These are phyloP conservation scores for Alfaro cultratus DNA, from an alignment of 2,797 vertebrate species.

Conservation along the genomic window DNA sequence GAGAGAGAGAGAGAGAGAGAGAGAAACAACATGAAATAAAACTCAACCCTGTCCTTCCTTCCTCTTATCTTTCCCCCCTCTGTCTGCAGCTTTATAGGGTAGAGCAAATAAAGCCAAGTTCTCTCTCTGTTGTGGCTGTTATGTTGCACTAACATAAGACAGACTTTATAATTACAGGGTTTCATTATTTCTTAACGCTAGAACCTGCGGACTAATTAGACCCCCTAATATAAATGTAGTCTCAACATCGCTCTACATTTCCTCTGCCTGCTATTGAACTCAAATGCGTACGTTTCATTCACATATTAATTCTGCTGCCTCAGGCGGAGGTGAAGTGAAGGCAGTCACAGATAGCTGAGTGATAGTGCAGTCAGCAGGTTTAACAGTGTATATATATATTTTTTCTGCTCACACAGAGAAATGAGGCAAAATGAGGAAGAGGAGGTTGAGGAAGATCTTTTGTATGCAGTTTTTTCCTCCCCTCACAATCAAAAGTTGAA, in stretches of 20 bases:
- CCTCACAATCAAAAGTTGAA: slow-evolving; percentile 12
- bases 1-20: slow-evolving; percentile 26
- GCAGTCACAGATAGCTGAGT: slow-evolving; percentile 48
- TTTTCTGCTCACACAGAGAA: slow-evolving; percentile 23
- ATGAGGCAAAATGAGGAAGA: slow-evolving; percentile 30
- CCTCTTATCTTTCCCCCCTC: slow-evolving; percentile 24
- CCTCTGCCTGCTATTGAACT: slow-evolving; percentile 26
- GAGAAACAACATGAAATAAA: slow-evolving; percentile 49
- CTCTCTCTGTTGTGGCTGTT: slow-evolving; percentile 29
- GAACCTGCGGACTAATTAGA: slow-evolving; percentile 53
- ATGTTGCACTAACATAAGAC: slow-evolving; percentile 39
- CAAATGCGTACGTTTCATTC: slow-evolving; percentile 52
- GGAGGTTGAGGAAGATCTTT: slow-evolving; percentile 23
- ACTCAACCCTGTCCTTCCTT: slow-evolving; percentile 24
- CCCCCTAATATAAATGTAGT: slow-evolving; percentile 28
- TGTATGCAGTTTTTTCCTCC: slow-evolving; percentile 14
- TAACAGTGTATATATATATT: slow-evolving; percentile 33
- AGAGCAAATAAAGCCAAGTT: slow-evolving; percentile 25
- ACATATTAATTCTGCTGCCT: slow-evolving; percentile 61
- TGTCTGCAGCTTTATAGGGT: slow-evolving; percentile 20
- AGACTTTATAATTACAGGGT: slow-evolving; percentile 51
- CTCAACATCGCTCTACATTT: slow-evolving; percentile 12
- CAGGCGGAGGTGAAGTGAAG: slow-evolving; percentile 44
- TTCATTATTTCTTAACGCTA: slow-evolving; percentile 27
- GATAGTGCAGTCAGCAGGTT: slow-evolving; percentile 72